phyloP scores from a whole-genome alignment of 2,888 invertebrate species.

The Dasysyrphus tricinctus region DNA sequence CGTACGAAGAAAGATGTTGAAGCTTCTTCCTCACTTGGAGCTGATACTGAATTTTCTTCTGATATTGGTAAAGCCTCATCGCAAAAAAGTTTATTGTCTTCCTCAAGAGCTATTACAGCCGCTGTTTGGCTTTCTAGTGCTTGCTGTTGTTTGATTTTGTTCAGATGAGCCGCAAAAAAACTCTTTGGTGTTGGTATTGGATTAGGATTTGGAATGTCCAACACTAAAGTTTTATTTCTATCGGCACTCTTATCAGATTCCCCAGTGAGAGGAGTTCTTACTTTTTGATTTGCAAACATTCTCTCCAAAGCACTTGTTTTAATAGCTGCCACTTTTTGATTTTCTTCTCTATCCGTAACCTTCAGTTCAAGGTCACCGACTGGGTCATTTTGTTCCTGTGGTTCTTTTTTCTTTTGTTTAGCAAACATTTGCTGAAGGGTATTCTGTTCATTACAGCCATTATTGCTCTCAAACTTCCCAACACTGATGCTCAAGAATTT shows the following conservation, averaged over 20 bases:
- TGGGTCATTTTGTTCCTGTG: background rate
- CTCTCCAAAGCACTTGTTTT: conserved; percentile 16
- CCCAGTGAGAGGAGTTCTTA: background rate
- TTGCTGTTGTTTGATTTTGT: conserved; percentile 76
- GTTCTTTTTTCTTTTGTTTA: conserved; percentile 78
- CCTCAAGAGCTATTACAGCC: background rate
- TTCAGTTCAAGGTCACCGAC: background rate
- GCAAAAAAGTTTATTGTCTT: conserved; percentile 29
- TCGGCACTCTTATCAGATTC: background rate
- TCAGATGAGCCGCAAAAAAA: conserved; percentile 77
- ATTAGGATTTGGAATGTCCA: background rate
- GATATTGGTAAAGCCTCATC: conserved; percentile 39
- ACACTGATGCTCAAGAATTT: conserved; percentile 91
- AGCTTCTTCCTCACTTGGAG: conserved; percentile 5
- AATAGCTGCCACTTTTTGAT: background rate
- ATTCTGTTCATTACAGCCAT: conserved; percentile 82
- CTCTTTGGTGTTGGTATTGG: conserved; percentile 72
- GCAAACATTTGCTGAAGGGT: conserved; percentile 86
- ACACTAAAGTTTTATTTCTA: background rate
- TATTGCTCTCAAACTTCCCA: conserved; percentile 89
- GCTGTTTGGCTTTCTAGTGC: background rate
- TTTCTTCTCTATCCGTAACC: background rate
- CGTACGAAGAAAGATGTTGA: background rate
- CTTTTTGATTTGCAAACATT: conserved; percentile 53
- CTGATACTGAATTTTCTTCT: conserved; percentile 22